phyloP scores from a whole-genome alignment of 1,140 invertebrate species.

The Bilobella aurantiaca region DNA sequence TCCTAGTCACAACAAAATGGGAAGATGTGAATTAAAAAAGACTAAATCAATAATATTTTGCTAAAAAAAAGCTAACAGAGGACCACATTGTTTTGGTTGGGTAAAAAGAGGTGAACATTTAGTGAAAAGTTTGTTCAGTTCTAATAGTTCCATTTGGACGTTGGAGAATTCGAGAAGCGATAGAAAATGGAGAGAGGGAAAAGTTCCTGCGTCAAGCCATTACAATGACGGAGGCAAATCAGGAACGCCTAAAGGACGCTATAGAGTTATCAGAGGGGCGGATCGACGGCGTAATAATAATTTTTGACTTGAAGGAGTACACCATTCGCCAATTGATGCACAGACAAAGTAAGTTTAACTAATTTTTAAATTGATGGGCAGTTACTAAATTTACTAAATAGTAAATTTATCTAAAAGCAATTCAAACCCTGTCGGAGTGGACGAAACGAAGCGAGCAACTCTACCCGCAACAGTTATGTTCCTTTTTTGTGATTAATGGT shows the following conservation, averaged over 20 bases:
- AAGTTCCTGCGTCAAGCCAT: not conserved
- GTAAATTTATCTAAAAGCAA: not conserved
- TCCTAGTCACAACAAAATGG: no score
- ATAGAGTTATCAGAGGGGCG: not conserved
- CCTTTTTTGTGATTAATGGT: constrained; percentile 11
- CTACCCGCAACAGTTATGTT: constrained; percentile 2
- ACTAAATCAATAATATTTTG: not conserved
- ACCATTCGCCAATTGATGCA: constrained; percentile 6
- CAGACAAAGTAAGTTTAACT: not conserved
- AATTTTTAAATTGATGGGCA: not conserved
- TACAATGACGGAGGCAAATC: not conserved
- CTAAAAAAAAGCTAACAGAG: no score
- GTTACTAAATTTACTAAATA: not conserved
- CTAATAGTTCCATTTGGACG: constrained; percentile 6
- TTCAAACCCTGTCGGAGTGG: constrained; percentile 1
- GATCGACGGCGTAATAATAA: not conserved
- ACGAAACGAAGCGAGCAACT: constrained; percentile 6
- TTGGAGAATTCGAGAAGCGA: constrained; percentile 4
- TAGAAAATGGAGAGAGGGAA: constrained; percentile 11
- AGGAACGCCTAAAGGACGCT: not conserved
- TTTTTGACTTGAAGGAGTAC: constrained; percentile 11
- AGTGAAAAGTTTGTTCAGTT: constrained; percentile 3
- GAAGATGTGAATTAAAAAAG: no score
- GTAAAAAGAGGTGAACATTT: no score
- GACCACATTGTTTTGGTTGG: no score